Percentiles rank a stretch among this genome's conserved stretches.
phyloP scores from a whole-genome alignment of 2,797 vertebrate species.

The Hyperoplus immaculatus region DNA sequence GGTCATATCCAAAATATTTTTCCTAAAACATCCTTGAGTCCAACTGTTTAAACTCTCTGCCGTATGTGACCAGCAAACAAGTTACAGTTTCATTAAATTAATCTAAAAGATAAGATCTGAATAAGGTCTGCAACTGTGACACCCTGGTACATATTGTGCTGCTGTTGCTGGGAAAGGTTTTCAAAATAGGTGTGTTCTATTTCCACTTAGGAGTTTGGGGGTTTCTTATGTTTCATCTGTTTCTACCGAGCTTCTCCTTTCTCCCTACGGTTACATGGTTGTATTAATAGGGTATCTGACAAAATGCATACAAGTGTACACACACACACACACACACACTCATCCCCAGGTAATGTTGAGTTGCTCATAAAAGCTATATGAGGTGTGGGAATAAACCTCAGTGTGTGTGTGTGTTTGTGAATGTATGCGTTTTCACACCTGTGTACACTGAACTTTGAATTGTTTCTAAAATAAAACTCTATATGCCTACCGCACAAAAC shows the following conservation, averaged over 20 bases:
- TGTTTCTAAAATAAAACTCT: constrained; percentile 28
- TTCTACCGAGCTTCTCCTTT: neutral
- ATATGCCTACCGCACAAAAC: neutral
- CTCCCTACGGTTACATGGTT: constrained; percentile 13
- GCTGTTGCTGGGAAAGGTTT: neutral
- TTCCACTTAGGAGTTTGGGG: constrained; percentile 17
- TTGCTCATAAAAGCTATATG: constrained; percentile 49
- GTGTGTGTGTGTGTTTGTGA: constrained; percentile 18
- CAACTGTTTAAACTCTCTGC: constrained; percentile 37
- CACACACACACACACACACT: constrained; percentile 18
- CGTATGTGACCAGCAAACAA: constrained; percentile 28
- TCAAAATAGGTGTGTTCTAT: constrained; percentile 16
- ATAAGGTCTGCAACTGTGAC: constrained; percentile 2
- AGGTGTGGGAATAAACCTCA: constrained; percentile 51
- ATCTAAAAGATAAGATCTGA: constrained; percentile 10
- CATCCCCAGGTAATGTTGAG: constrained; percentile 43
- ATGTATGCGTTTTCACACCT: neutral
- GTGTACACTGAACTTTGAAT: constrained; percentile 4
- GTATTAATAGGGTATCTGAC: constrained; percentile 40
- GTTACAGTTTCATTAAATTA: constrained; percentile 15
- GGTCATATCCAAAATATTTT: constrained; percentile 49
- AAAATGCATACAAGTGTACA: neutral
- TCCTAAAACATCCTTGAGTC: constrained; percentile 35
- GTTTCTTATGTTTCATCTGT: constrained; percentile 38
- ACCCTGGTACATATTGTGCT: neutral